Percentiles rank a stretch among this genome's conserved stretches.
Conservation (phyloP, 2,888 invertebrate species). For the Pseudococcus jackbeardsleyi region DNA sequence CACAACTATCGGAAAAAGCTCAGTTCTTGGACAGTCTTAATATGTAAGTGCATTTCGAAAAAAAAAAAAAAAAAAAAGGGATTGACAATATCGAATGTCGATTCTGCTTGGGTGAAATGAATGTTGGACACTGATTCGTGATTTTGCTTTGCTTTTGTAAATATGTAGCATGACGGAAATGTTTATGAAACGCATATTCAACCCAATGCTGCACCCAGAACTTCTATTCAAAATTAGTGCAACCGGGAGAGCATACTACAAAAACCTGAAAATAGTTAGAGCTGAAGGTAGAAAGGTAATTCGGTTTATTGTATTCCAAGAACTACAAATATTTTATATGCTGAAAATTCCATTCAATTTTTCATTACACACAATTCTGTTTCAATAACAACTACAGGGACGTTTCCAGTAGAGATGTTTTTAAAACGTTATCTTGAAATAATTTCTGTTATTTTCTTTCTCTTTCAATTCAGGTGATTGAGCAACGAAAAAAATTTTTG, state of each 20-base stretch:
- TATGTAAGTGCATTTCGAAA: slow-evolving; percentile 71
- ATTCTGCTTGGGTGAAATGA: neutral
- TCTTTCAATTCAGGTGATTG: slow-evolving; percentile 31
- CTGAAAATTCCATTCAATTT: too few species aligned
- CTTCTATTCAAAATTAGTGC: slow-evolving; percentile 57
- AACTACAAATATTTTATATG: too few species aligned
- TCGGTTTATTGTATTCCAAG: neutral
- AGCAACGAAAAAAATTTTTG: neutral
- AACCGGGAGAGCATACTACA: slow-evolving; percentile 54
- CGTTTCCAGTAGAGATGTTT: too few species aligned
- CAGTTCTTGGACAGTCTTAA: slow-evolving; percentile 83
- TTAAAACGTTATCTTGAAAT: too few species aligned
- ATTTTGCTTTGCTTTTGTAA: neutral
- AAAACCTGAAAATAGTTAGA: slow-evolving; percentile 58
- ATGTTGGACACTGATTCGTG: neutral
- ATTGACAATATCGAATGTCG: neutral
- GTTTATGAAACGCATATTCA: slow-evolving; percentile 40
- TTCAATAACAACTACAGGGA: too few species aligned
- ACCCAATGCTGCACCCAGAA: slow-evolving; percentile 65
- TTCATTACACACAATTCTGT: too few species aligned
- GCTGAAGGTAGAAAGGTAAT: slow-evolving; percentile 12
- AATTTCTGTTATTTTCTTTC: too few species aligned
- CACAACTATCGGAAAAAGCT: slow-evolving; percentile 79
- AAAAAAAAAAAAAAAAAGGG: neutral
- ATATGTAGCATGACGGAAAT: slow-evolving; percentile 45